Evolutionary conservation across 2,113 vertebrate species (phyloP), one percentile per base, ranked within the genome.

Genomic region (Carollia perspicillata): DNA sequence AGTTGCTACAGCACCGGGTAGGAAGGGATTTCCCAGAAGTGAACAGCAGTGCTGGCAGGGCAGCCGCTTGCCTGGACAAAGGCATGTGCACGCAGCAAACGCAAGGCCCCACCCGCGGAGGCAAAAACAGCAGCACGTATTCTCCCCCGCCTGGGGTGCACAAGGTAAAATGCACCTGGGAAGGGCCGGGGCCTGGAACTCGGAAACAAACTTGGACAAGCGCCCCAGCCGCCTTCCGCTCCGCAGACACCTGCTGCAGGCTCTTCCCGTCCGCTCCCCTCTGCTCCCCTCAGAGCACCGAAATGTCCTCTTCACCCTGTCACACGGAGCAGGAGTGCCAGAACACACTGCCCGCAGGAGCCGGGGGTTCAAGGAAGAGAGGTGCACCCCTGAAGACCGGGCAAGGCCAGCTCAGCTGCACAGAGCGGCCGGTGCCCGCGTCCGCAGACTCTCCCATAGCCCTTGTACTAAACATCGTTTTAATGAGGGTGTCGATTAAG

Each of bases 21-120:
- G 74, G 74, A 49, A 71, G 47, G 8, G 28, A 28, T 49, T 49
- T 49, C 26, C 71, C 87, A 30, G 40, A 51, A 69, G 55, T 28
- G 0, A 8, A 30, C 37, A 9, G 9, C 3, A 33, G 14, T 2
- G 44, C 35, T 30, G 35, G 8, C 0, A 17, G 66, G n/a, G 68
- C 16, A 28, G 30, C 16, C 51, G 1, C 33, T 47, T 47, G 37
- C 47, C 6, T 26, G 23, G 6, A 66, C 58, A n/a, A 55, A 93
- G 63, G 49, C 26, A 37, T 2, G 22, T 23, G 22, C 55, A 23
- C 1, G 0, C 33, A 53, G 55, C 42, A 8, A 37, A 47, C 8
- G 11, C 7, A 65, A 58, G 58, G 37, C 33, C 33, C 18, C 37
- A 37, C 9, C 6, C 20, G 12, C 11, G 1, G 28, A 53, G 5